A percentile compares a stretch with the other conserved stretches of the same genome.
Conservation (phyloP, 2,888 invertebrate species). For the Stenurella melanura region DNA sequence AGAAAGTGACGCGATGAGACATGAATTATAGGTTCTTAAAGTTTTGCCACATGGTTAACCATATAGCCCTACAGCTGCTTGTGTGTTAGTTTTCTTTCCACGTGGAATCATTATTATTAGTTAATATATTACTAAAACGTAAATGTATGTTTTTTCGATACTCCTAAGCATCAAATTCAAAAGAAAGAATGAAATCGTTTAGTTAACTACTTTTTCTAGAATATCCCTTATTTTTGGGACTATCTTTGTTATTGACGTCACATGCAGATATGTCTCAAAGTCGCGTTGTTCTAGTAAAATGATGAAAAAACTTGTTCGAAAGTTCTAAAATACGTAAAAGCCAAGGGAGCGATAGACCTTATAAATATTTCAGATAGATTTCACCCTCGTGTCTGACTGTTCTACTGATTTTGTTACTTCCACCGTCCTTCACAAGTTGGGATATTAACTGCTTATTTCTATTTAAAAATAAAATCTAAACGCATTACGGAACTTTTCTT, state of each 20-base stretch:
- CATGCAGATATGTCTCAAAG: not conserved
- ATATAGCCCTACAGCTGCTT: not conserved
- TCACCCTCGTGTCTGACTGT: not conserved
- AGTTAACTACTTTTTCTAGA: no score
- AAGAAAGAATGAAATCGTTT: no score
- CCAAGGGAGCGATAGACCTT: conserved; percentile 1
- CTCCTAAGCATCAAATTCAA: no score
- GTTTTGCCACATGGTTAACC: not conserved
- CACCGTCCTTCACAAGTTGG: not conserved
- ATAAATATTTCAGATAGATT: conserved; percentile 2
- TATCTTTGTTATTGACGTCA: not conserved
- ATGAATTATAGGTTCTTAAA: not conserved
- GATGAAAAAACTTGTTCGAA: conserved; percentile 6
- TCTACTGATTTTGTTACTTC: not conserved
- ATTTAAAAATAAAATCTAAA: not conserved
- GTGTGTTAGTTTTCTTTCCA: not conserved
- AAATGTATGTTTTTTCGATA: no score
- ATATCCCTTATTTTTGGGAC: not conserved
- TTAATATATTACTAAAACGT: no score
- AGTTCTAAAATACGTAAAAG: not conserved
- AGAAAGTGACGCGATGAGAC: not conserved
- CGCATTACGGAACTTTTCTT: not conserved
- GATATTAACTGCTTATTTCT: not conserved
- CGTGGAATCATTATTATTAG: not conserved
- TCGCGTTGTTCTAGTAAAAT: not conserved